Evolutionary conservation across 1,140 invertebrate species (phyloP).

Genomic region (Conus ventricosus): DNA sequence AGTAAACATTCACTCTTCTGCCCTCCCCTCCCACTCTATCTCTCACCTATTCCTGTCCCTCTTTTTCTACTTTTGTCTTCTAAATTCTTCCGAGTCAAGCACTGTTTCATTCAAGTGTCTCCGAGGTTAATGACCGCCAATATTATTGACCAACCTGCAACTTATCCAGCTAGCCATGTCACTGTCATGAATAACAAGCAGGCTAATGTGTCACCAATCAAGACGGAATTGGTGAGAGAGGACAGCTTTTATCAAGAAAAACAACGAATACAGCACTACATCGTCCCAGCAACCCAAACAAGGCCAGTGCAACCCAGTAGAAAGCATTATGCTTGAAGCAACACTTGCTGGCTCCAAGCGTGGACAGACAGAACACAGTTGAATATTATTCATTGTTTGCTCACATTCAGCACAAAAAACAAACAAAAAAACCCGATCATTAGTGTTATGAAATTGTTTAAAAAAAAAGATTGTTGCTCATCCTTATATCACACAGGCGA

Average conservation of each 20-base stretch:
- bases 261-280: background rate
- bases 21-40: too few species aligned
- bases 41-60: too few species aligned
- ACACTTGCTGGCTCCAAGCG: slow-evolving; percentile 29
- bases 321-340: background rate
- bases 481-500: background rate
- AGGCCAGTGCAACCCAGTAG: slow-evolving; percentile 14
- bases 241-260: background rate
- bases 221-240: background rate
- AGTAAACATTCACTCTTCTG: too few species aligned
- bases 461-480: background rate
- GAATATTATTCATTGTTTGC: background rate
- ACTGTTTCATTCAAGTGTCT: too few species aligned
- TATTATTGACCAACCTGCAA: too few species aligned
- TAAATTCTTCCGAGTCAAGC: too few species aligned
- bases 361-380: background rate
- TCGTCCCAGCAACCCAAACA: slow-evolving; percentile 15
- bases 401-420: background rate
- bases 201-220: background rate
- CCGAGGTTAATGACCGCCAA: too few species aligned
- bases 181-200: too few species aligned
- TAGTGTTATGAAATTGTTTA: background rate
- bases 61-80: too few species aligned
- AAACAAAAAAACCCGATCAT: background rate
- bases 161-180: too few species aligned